phyloP scores from a whole-genome alignment of 53 echinoderm and acorn worm species.

The Henricia sp. region DNA sequence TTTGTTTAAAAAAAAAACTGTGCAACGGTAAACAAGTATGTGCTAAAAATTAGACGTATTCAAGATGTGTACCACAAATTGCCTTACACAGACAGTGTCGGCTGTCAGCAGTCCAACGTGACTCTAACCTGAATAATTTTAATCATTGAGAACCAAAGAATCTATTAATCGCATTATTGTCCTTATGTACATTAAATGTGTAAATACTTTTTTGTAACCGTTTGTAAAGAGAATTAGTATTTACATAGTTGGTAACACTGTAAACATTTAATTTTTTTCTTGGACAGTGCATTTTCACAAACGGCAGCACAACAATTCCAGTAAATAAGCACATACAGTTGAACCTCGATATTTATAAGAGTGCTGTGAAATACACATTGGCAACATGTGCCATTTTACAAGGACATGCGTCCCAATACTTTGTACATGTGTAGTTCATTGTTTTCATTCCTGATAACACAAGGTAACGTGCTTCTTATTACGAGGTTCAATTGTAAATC shows the following conservation, averaged over 20 bases:
- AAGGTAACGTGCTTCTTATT: neutral
- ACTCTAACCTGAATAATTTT: slow-evolving; percentile 60
- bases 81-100: no score
- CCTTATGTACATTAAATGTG: slow-evolving; percentile 47
- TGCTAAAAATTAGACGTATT: slow-evolving; percentile 16
- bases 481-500: neutral
- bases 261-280: neutral
- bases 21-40: neutral
- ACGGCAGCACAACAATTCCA: neutral
- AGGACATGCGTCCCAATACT: no score
- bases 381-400: no score
- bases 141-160: slow-evolving; percentile 53
- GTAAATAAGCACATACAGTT: neutral
- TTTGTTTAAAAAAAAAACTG: neutral
- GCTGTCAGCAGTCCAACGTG: slow-evolving; percentile 21
- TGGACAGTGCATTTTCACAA: neutral
- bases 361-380: no score
- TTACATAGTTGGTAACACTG: neutral
- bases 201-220: slow-evolving; percentile 27
- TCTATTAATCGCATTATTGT: slow-evolving; percentile 37
- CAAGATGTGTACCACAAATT: slow-evolving; percentile 46
- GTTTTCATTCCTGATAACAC: neutral
- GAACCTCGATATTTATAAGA: neutral
- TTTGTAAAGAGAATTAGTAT: neutral
- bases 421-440: no score